Percentiles rank a stretch among this genome's conserved stretches.
Conservation (phyloP, 2,113 vertebrate species). For the Lonchura striata region DNA sequence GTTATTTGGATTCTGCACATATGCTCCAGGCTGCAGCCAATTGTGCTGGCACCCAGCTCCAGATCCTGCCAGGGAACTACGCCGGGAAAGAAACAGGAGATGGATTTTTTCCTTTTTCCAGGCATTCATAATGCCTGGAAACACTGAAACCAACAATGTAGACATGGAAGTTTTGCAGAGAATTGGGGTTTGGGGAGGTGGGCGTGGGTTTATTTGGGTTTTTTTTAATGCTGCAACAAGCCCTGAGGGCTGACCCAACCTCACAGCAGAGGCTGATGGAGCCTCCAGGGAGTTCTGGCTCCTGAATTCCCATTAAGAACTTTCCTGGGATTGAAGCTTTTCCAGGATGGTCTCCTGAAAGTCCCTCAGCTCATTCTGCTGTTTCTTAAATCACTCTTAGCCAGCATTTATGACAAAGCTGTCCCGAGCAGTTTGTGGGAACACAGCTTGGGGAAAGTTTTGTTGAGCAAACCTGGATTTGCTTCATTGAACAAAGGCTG, state of each 20-base stretch:
- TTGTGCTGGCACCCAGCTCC: conserved; percentile 4
- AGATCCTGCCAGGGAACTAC: not conserved
- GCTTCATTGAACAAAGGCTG: not conserved
- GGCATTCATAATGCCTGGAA: not conserved
- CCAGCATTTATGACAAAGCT: not conserved
- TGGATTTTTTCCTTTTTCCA: not conserved
- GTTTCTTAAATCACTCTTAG: not conserved
- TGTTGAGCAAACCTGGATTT: not conserved
- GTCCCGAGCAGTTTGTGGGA: not conserved
- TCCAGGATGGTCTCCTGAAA: not conserved
- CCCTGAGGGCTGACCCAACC: not conserved
- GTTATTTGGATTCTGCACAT: conserved; percentile 49
- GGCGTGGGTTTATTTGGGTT: not conserved
- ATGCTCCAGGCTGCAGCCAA: conserved; percentile 59
- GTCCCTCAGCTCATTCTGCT: not conserved
- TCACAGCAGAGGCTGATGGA: not conserved
- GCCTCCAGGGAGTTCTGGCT: not conserved
- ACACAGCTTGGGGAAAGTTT: not conserved
- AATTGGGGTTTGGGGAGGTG: too few relatives aligned
- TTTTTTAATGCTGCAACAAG: not conserved
- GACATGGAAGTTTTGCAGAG: not conserved
- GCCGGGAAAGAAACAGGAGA: accelerated
- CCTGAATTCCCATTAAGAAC: not conserved
- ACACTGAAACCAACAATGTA: accelerated
- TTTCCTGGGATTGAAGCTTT: not conserved